phyloP scores from a whole-genome alignment of 2,888 invertebrate species.

The Schizotus pectinicornis region DNA sequence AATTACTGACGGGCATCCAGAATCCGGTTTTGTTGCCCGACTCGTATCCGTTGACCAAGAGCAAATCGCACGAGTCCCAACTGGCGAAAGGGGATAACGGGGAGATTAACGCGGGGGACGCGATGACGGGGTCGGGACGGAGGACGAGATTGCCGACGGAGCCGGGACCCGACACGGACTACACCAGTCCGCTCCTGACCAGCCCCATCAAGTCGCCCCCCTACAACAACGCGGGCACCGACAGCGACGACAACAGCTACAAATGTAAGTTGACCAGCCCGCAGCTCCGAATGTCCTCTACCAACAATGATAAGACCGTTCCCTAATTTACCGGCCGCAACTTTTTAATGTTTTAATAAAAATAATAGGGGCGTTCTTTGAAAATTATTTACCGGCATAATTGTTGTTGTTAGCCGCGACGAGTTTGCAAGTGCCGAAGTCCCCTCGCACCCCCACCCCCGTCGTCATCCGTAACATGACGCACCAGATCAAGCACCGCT shows the following conservation, averaged over 20 bases:
- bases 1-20: slow-evolving; percentile 63
- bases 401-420: slow-evolving; percentile 57
- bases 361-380: too few species aligned
- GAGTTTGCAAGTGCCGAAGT: slow-evolving; percentile 67
- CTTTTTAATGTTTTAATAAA: too few species aligned
- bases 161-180: slow-evolving; percentile 63
- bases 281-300: too few species aligned
- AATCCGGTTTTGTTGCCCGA: slow-evolving; percentile 59
- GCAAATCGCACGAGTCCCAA: slow-evolving; percentile 92
- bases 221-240: slow-evolving; percentile 57
- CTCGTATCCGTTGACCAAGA: slow-evolving; percentile 78
- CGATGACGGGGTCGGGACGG: slow-evolving; percentile 34
- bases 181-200: slow-evolving; percentile 59
- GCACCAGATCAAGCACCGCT: slow-evolving; percentile 88
- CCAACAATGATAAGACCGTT: too few species aligned
- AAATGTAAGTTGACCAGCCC: slow-evolving; percentile 52
- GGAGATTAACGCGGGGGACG: slow-evolving; percentile 29
- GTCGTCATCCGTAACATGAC: slow-evolving; percentile 77
- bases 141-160: slow-evolving; percentile 66
- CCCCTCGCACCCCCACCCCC: slow-evolving; percentile 56
- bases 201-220: slow-evolving; percentile 70
- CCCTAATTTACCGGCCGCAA: too few species aligned
- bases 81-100: slow-evolving; percentile 68
- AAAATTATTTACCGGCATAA: too few species aligned
- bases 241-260: slow-evolving; percentile 62